Conservation (phyloP, 2,888 invertebrate species). For the Xanthorhoe spadicearia region DNA sequence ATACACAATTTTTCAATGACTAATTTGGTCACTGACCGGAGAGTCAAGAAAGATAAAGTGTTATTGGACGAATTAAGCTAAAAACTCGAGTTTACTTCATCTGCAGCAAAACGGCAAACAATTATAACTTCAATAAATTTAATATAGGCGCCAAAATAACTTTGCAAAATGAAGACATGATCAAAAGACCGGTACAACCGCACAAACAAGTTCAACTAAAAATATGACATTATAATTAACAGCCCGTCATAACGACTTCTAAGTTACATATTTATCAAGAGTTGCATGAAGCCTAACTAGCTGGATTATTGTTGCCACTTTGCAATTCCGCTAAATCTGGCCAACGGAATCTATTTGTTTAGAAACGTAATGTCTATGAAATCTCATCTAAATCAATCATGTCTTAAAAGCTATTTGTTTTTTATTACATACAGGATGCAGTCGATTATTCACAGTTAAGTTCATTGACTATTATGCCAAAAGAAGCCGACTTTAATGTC, state of each 20-base stretch:
- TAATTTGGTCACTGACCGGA: background rate
- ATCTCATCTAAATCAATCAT: background rate
- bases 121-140: background rate
- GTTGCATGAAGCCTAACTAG: constrained; percentile 42
- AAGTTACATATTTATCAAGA: constrained; percentile 50
- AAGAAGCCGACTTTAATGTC: too few relatives aligned
- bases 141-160: constrained; percentile 6
- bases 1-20: background rate
- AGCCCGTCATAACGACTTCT: constrained; percentile 51
- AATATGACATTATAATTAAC: constrained; percentile 60
- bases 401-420: too few relatives aligned
- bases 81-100: background rate
- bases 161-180: constrained; percentile 7
- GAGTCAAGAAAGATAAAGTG: background rate
- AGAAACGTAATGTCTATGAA: background rate
- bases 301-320: constrained; percentile 15
- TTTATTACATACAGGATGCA: too few relatives aligned
- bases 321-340: constrained; percentile 5
- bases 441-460: too few relatives aligned
- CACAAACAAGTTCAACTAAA: constrained; percentile 48
- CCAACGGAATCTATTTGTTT: background rate
- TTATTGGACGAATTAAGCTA: background rate
- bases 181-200: constrained; percentile 16
- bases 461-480: too few relatives aligned
- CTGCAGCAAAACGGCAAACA: background rate